phyloP scores from a whole-genome alignment of 1,140 invertebrate genomes.

The Drosophila dunni region DNA sequence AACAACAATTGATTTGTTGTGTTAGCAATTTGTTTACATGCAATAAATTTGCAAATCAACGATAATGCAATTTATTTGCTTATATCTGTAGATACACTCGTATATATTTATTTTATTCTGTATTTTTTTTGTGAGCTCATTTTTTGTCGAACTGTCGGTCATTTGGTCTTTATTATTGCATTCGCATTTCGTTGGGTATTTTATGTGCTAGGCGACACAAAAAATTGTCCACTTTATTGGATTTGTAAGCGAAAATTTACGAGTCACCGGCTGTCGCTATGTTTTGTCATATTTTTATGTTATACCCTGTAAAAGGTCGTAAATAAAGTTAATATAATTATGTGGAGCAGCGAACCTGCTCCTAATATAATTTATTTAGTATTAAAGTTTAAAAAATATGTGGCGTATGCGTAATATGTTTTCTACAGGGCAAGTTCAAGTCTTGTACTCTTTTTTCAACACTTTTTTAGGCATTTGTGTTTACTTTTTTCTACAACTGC shows the following conservation, averaged over 20 bases:
- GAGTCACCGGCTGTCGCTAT: constrained; percentile 32
- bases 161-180: constrained; percentile 62
- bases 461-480: not conserved
- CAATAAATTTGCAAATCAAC: constrained; percentile 77
- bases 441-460: not conserved
- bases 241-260: constrained; percentile 56
- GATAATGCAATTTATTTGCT: constrained; percentile 77
- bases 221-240: constrained; percentile 57
- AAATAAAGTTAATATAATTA: no score
- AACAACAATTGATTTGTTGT: constrained; percentile 71
- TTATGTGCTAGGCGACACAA: constrained; percentile 35
- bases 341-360: no score
- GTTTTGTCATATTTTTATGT: constrained; percentile 28
- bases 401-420: not conserved
- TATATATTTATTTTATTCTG: constrained; percentile 4
- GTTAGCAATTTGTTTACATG: constrained; percentile 74
- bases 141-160: constrained; percentile 3
- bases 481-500: not conserved
- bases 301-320: constrained; percentile 3
- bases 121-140: not conserved
- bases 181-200: constrained; percentile 33
- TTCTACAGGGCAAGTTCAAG: not conserved
- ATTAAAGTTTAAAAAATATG: no score
- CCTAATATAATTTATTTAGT: no score
- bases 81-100: constrained; percentile 29